Conservation (phyloP, 1,140 invertebrate species). For the Heliconius hewitsoni region DNA sequence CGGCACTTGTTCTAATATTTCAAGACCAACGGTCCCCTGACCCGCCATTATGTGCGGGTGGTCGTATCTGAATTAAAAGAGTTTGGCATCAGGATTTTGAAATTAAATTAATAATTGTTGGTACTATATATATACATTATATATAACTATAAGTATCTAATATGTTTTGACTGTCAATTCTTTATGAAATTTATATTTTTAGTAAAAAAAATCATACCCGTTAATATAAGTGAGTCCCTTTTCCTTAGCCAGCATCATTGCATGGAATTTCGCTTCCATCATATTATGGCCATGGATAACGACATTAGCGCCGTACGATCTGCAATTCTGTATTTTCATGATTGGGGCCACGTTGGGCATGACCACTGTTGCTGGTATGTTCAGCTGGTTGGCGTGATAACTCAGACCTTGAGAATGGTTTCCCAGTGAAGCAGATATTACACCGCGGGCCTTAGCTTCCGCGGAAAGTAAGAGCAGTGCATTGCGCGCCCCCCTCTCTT, state of each 20-base stretch:
- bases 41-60: conserved; percentile 96
- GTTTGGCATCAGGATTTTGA: not conserved
- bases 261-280: conserved; percentile 90
- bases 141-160: no score
- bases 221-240: conserved; percentile 90
- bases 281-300: conserved; percentile 92
- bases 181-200: not conserved
- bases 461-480: conserved; percentile 88
- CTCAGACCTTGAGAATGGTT: conserved; percentile 94
- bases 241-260: conserved; percentile 88
- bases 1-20: conserved; percentile 87
- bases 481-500: conserved; percentile 95
- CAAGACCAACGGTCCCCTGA: conserved; percentile 95
- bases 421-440: conserved; percentile 95
- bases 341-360: conserved; percentile 96
- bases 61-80: conserved; percentile 86
- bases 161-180: no score
- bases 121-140: no score
- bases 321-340: conserved; percentile 96
- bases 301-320: conserved; percentile 91
- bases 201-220: conserved; percentile 82
- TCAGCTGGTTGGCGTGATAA: conserved; percentile 92
- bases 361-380: conserved; percentile 94
- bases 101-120: not conserved
- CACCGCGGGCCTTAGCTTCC: conserved; percentile 88